Evolutionary conservation across 2,113 vertebrate genomes (phyloP), one percentile per base, ranked within the genome.

Genomic region (Galemys pyrenaicus): DNA sequence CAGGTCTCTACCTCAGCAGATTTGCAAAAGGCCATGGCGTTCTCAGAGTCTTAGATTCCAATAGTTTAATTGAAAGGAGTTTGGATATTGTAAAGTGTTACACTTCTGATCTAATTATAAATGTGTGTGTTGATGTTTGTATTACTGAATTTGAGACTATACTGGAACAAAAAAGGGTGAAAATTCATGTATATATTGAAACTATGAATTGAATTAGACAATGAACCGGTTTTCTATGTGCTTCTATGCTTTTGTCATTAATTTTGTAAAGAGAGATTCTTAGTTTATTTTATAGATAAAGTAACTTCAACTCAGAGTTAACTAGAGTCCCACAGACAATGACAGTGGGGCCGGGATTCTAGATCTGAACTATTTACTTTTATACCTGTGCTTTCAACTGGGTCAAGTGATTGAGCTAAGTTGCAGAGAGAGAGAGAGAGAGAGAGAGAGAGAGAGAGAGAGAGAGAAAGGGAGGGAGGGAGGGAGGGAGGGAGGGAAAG

Each of bases 281-380:
- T 79, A 68, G 20, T 71, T 39, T 84, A 73, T 68, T 92, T 83
- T 87, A 39, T 60, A 93, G n/a, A 12, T 82, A 68, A 79, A 91
- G 35, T 35, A 91, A 73, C 10, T 75, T 2, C 7, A 30, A 71
- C 19, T 90, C 9, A 68, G 68, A 73, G 15, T 82, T 51, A 70
- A 26, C 2, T 35, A 58, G 20, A 39, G 13, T 41, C 28, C 56
- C 16, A 70, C 11, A 79, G 44, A 5, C 9, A 78, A 13, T 32
- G 65, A 81, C 4, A 56, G 35, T 54, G 9, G 32, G 22, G 15
- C 20, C 49, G 20, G 19, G 9, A 92, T 81, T 92, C 51, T 64
- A 87, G 41, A 22, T 92, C 32, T 92, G 39, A 93, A 70, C 12
- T 51, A 51, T 28, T 17, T 37, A 11, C 65, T 12, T 39, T 75